Base-by-base conservation (phyloP, 2,797 vertebrate species). In the Crotalus adamanteus region DNA sequence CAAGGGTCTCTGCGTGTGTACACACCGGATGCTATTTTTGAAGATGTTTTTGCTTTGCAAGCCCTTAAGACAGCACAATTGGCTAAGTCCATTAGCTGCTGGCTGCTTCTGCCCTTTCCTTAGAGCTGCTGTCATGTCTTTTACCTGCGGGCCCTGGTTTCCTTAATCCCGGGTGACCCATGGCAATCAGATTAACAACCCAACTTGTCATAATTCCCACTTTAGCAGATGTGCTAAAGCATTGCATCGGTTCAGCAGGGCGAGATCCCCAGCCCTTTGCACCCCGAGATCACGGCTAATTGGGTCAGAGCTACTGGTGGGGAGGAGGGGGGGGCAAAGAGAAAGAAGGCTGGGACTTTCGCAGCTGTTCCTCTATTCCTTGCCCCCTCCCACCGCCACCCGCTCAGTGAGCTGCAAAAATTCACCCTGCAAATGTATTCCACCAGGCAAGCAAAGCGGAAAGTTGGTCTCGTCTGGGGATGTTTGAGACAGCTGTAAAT, bases 341-440 rank as follows among this genome's bases (percentile, higher is more conserved):
- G 59, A 88, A 94, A 93, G 94, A 59, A 94, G 94, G 91, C 59
- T 22, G 4, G 92, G 85, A 88, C 93, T 95, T 93, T 90, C 55
- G 55, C 94, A 94, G 91, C 91, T 93, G 57, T 65, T 65, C n/a
- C 14, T 31, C n/a, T 31, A 31, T 31, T 31, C 4, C 65, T 5
- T 65, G 12, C 28, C n/a, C 13, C 56, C 94, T 96, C 95, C 91
- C 91, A 93, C 28, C 86, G 95, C 94, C 95, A 92, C 53, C 90
- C 95, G 94, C 95, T 96, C 96, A 96, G 92, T 97, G 98, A 97
- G 95, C 97, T 97, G 96, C 97, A 97, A 98, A 31, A 98, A 98
- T 98, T 95, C 93, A 89, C 94, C 95, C 96, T 97, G 95, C 97
- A 98, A 97, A 97, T 98, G 96, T 97, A 97, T 97, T 98, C 94